Percentiles rank a stretch among this genome's conserved stretches.
phyloP scores from a whole-genome alignment of 2,797 vertebrate genomes.

The Tragopan temminckii region DNA sequence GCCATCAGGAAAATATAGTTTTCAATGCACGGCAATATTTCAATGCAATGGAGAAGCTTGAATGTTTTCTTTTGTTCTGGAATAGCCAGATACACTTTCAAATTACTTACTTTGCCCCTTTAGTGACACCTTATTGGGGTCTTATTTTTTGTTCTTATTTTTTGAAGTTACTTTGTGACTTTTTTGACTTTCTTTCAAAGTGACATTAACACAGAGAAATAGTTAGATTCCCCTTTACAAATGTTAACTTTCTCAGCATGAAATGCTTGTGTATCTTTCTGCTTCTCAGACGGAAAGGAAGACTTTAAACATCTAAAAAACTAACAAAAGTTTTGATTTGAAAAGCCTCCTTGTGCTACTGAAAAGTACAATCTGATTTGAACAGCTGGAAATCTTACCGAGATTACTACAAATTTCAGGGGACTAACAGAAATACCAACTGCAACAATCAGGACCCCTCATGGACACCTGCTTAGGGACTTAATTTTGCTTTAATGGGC shows the following conservation, averaged over 20 bases:
- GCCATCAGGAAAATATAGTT: background rate
- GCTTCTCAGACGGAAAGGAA: background rate
- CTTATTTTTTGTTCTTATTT: background rate
- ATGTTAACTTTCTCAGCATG: background rate
- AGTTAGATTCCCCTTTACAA: background rate
- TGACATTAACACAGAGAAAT: background rate
- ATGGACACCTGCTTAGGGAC: constrained; percentile 80
- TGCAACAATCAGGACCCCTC: constrained; percentile 67
- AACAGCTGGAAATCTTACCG: constrained; percentile 19
- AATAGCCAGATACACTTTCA: background rate
- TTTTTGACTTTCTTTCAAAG: background rate
- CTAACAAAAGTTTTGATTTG: constrained; percentile 24
- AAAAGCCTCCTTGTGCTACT: background rate
- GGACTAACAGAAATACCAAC: constrained; percentile 70
- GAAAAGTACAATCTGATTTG: background rate
- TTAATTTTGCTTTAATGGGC: constrained; percentile 84
- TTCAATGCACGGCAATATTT: background rate
- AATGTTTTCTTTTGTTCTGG: background rate
- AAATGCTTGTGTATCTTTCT: background rate
- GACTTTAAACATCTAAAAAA: background rate
- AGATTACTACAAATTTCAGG: constrained; percentile 59
- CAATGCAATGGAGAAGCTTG: background rate
- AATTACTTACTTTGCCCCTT: background rate
- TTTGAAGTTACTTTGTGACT: background rate
- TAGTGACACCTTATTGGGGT: background rate